phyloP scores from a whole-genome alignment of 2,113 vertebrate genomes.

The Dasyprocta punctata region DNA sequence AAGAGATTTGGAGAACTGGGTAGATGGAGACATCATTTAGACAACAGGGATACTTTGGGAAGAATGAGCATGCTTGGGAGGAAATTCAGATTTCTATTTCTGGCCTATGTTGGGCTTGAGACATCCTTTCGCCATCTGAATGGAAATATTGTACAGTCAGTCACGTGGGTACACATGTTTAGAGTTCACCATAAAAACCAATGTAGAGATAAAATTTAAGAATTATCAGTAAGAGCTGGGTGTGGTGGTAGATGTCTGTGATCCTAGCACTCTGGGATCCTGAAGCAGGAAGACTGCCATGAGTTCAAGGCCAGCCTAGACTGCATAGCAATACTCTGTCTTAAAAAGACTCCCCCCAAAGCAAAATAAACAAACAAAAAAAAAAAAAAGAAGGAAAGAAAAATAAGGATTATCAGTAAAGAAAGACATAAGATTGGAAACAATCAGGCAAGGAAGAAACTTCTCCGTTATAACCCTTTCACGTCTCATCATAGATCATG shows the following conservation, averaged over 20 bases:
- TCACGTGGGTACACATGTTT: neutral
- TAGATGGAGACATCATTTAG: neutral
- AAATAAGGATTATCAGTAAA: neutral
- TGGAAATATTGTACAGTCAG: neutral
- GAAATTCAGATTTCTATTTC: neutral
- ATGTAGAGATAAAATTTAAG: neutral
- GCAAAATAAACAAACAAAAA: neutral
- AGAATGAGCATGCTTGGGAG: neutral
- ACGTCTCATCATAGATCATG: neutral
- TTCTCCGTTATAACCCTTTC: neutral
- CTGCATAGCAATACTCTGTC: neutral
- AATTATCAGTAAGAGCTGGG: neutral
- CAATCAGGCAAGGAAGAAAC: neutral
- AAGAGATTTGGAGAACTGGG: neutral
- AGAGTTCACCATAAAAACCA: neutral
- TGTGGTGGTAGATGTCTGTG: neutral
- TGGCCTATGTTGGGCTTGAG: neutral
- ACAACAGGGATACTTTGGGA: neutral
- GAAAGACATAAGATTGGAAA: neutral
- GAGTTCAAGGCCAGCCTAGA: neutral
- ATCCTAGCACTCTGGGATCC: neutral
- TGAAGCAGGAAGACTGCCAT: neutral
- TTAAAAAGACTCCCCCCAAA: neutral
- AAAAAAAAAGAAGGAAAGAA: neutral
- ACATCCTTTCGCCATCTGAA: neutral